Percentiles rank a stretch among this genome's conserved stretches.
Conservation (phyloP, 1,140 invertebrate species). For the Muscidifurax raptorellus region DNA sequence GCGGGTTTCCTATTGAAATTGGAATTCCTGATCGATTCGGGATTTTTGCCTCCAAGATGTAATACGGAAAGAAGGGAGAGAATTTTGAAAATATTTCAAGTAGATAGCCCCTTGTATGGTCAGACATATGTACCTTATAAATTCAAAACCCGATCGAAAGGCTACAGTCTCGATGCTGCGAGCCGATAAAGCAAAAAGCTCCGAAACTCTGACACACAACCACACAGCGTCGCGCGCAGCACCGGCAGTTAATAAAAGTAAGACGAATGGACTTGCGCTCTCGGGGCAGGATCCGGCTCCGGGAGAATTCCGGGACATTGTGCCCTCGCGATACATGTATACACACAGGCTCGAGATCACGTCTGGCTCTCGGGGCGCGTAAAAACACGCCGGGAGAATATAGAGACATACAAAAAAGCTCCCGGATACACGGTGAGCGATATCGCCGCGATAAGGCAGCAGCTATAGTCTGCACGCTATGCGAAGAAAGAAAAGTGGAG, state of each 20-base stretch:
- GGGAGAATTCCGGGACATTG: neutral
- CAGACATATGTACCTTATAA: neutral
- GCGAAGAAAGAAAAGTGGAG: neutral
- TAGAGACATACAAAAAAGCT: conserved; percentile 1
- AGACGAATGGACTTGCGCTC: conserved; percentile 28
- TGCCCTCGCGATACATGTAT: neutral
- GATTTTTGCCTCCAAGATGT: no score
- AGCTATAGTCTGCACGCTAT: no score
- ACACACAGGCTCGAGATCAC: neutral
- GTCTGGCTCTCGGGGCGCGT: neutral
- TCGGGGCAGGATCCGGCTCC: neutral
- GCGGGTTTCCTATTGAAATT: neutral
- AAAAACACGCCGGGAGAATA: neutral
- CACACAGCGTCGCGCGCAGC: no score
- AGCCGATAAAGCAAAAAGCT: neutral
- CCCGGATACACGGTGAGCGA: neutral
- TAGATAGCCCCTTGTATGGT: no score
- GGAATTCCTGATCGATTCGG: no score
- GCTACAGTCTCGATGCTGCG: neutral
- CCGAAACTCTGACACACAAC: no score
- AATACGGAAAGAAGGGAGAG: no score
- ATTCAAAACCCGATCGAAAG: neutral
- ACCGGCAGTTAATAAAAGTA: conserved; percentile 37
- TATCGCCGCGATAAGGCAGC: conserved; percentile 22
- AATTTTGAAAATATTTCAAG: no score